These are phyloP conservation scores for Pholis gunnellus DNA, from an alignment of 2,113 vertebrate genomes.

Conservation along the genomic window DNA sequence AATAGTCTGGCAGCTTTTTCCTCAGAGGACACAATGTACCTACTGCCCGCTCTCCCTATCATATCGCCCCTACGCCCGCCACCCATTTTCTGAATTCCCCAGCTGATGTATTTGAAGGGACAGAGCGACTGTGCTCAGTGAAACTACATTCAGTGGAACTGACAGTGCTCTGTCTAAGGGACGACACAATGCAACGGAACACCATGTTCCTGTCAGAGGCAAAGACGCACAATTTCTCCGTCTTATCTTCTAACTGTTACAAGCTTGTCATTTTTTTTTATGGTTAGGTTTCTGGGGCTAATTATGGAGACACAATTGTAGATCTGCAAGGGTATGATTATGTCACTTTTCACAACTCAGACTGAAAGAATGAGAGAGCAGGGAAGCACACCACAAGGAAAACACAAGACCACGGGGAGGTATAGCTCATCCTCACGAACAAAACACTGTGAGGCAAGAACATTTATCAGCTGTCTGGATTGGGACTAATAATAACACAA, in stretches of 20 bases:
- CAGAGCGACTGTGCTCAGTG: constrained; percentile 67
- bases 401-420: constrained; percentile 37
- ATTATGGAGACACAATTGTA: constrained; percentile 51
- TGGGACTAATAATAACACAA: constrained; percentile 14
- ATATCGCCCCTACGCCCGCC: constrained; percentile 53
- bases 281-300: constrained; percentile 32
- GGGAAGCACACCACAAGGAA: constrained; percentile 24
- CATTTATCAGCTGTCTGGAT: constrained; percentile 29
- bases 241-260: constrained; percentile 67
- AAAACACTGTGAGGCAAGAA: constrained; percentile 38
- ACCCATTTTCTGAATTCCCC: constrained; percentile 67
- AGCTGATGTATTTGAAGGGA: constrained; percentile 76
- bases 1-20: constrained; percentile 48
- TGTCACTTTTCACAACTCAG: constrained; percentile 48
- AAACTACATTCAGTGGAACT: constrained; percentile 52
- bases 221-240: constrained; percentile 40
- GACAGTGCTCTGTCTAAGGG: constrained; percentile 54
- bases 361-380: constrained; percentile 41
- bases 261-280: constrained; percentile 54
- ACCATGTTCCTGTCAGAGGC: constrained; percentile 49
- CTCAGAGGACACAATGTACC: constrained; percentile 57
- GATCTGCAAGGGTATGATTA: constrained; percentile 59
- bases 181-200: constrained; percentile 27
- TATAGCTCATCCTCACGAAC: constrained; percentile 44
- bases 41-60: constrained; percentile 44